Base-by-base conservation (phyloP, 2,888 invertebrate genomes). In the Lampropteryx suffumata region DNA sequence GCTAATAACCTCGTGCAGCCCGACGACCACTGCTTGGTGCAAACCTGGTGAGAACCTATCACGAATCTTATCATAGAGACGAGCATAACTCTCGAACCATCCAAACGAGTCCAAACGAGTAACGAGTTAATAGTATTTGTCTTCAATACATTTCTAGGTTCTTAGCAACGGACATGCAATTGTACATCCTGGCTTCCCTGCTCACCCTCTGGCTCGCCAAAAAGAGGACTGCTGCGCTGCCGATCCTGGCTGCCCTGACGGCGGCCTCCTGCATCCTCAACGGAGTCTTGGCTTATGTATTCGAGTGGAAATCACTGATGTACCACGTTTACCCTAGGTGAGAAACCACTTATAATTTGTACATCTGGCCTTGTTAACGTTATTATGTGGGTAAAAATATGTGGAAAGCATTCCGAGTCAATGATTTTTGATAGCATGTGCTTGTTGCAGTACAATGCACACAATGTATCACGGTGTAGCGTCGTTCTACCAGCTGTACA, bases 101-200 rank as follows among this genome's bases (percentile, higher is more conserved):
- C n/a, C n/a, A n/a, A n/a, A n/a, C n/a, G n/a, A n/a, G n/a, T n/a
- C n/a, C n/a, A n/a, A n/a, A n/a, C n/a, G n/a, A n/a, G n/a, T n/a
- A n/a, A n/a, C n/a, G n/a, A n/a, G n/a, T n/a, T n/a, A n/a, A n/a
- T n/a, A n/a, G n/a, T n/a, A n/a, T n/a, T n/a, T n/a, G n/a, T n/a
- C n/a, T n/a, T n/a, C n/a, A n/a, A n/a, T n/a, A n/a, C n/a, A n/a
- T n/a, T n/a, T n/a, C n/a, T 63, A 84, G 84, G 84, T 84, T 81
- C 62, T 54, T 85, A 5, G 83, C 84, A 0, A 84, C 74, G 24
- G 85, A 86, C 54, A 76, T 79, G 76, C 85, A 86, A 67, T 64
- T 86, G 47, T 74, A 76, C 61, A 10, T 76, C 5, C 11, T 74
- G 34, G 66, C 74, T 2, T 53, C 71, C 0, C 44, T 59, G 7